phyloP scores from a whole-genome alignment of 2,888 invertebrate genomes.

The Brachypalpus laphriformis region DNA sequence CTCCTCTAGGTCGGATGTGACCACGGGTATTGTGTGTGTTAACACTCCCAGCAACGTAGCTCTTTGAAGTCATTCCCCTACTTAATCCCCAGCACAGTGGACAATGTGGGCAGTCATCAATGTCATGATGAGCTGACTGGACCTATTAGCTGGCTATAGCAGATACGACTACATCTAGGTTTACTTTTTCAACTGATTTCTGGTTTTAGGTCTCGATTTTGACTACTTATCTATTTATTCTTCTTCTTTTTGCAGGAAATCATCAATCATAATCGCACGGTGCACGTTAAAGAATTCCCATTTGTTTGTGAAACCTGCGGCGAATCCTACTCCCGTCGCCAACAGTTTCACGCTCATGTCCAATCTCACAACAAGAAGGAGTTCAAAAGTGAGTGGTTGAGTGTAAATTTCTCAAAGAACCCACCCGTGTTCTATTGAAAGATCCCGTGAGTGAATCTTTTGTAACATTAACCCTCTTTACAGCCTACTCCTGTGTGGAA shows the following conservation, averaged over 20 bases:
- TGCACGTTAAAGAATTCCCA: constrained; percentile 82
- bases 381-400: constrained; percentile 82
- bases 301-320: constrained; percentile 83
- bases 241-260: constrained; percentile 78
- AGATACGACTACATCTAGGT: too few relatives aligned
- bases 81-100: too few relatives aligned
- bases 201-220: neutral
- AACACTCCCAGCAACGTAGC: too few relatives aligned
- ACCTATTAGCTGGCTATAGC: too few relatives aligned
- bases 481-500: constrained; percentile 81
- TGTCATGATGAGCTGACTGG: too few relatives aligned
- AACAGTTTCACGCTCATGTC: constrained; percentile 82
- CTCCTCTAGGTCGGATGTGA: too few relatives aligned
- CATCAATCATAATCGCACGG: constrained; percentile 81
- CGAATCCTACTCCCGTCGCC: constrained; percentile 82
- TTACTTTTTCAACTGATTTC: neutral
- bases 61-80: too few relatives aligned
- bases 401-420: constrained; percentile 79
- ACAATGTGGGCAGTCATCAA: too few relatives aligned
- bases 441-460: neutral
- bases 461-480: constrained; percentile 24
- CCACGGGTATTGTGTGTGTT: too few relatives aligned
- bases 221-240: neutral
- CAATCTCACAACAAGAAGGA: constrained; percentile 83
- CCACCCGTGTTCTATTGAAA: constrained; percentile 15